Evolutionary conservation across 2,113 vertebrate genomes (phyloP).

Genomic region (Xenotilapia flavipinnis): DNA sequence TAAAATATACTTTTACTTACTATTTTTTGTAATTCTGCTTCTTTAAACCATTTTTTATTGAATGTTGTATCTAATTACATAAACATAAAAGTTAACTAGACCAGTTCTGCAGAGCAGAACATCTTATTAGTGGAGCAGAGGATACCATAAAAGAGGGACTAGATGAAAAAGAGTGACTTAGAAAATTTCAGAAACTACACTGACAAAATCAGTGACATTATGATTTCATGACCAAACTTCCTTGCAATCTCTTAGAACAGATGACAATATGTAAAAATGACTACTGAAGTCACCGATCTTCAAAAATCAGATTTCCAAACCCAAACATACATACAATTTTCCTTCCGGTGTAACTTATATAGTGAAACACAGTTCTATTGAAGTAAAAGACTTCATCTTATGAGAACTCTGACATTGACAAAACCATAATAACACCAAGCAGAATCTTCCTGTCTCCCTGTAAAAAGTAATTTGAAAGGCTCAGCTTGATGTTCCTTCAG

Average conservation of each 20-base stretch:
- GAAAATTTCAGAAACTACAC: neutral
- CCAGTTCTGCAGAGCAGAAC: neutral
- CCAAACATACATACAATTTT: neutral
- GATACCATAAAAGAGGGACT: neutral
- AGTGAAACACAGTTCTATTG: neutral
- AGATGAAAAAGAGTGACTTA: neutral
- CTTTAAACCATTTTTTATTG: neutral
- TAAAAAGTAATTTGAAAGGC: slow-evolving; percentile 17
- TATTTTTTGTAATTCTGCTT: neutral
- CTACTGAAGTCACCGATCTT: neutral
- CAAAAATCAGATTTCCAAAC: neutral
- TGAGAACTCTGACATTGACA: slow-evolving; percentile 1
- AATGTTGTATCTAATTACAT: neutral
- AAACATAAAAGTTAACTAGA: neutral
- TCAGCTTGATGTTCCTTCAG: slow-evolving; percentile 35
- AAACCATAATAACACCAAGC: slow-evolving; percentile 3
- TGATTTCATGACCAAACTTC: neutral
- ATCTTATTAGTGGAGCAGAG: neutral
- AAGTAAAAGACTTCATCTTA: neutral
- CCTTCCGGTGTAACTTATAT: neutral
- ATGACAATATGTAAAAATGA: neutral
- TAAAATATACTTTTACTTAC: neutral
- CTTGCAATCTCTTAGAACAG: neutral
- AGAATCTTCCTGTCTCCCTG: slow-evolving; percentile 11
- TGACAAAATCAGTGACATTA: neutral